These are phyloP conservation scores for Solea senegalensis DNA, from an alignment of 2,113 vertebrate genomes.

Conservation along the genomic window DNA sequence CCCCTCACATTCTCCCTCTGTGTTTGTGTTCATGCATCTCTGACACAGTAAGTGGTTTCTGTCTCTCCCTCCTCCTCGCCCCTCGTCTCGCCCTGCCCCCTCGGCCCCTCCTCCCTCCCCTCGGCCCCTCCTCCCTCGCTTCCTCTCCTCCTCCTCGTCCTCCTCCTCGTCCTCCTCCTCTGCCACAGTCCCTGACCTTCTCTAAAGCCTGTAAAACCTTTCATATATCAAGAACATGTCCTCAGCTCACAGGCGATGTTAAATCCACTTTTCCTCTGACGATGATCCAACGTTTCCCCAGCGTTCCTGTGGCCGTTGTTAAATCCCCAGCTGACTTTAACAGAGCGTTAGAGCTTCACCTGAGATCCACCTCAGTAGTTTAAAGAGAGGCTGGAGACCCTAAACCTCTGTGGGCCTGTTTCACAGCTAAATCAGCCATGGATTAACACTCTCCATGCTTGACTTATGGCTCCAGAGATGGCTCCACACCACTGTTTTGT, in stretches of 20 bases:
- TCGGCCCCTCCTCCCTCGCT: not conserved
- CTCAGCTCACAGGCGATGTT: conserved; percentile 35
- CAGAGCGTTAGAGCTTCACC: conserved; percentile 17
- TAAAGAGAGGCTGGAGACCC: conserved; percentile 39
- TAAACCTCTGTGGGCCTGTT: conserved; percentile 6
- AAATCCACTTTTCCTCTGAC: conserved; percentile 48
- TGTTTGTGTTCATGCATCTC: not conserved
- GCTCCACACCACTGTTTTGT: too few species aligned
- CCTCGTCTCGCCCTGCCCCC: too few species aligned
- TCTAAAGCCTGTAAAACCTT: conserved; percentile 39
- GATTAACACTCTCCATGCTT: conserved; percentile 22
- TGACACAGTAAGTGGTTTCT: conserved; percentile 22
- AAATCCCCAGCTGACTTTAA: conserved; percentile 47
- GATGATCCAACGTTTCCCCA: conserved; percentile 41
- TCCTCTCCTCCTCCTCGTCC: not conserved
- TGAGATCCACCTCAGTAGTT: conserved; percentile 46
- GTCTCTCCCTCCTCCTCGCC: not conserved
- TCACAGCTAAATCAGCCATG: conserved; percentile 27
- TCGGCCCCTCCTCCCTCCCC: too few species aligned
- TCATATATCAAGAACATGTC: conserved; percentile 19
- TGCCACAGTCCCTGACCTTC: conserved; percentile 1
- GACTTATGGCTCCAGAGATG: not conserved
- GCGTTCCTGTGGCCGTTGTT: conserved; percentile 48
- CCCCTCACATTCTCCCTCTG: conserved; percentile 17
- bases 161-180: not conserved